Percentiles rank a stretch among this genome's conserved stretches.
phyloP scores from a whole-genome alignment of 2,888 invertebrate species.

The Trypoxylon attenuatum region DNA sequence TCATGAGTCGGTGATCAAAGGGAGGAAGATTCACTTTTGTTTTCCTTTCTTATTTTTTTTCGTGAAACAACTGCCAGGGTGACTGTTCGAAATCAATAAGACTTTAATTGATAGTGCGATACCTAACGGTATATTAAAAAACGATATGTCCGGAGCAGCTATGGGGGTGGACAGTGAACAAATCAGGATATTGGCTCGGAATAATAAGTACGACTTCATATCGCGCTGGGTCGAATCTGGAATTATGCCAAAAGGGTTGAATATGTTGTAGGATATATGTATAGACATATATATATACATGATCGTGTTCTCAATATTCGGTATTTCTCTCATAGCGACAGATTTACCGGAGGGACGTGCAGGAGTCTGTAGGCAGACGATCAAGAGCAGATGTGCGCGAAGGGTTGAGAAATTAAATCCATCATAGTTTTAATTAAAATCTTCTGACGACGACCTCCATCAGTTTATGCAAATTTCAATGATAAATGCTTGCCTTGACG shows the following conservation, averaged over 20 bases:
- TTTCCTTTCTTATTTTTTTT: too few species aligned
- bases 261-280: neutral
- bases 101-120: too few species aligned
- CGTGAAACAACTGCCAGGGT: too few species aligned
- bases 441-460: conserved; percentile 37
- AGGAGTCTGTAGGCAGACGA: conserved; percentile 30
- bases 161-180: neutral
- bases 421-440: conserved; percentile 53
- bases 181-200: neutral
- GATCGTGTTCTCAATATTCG: neutral
- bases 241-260: neutral
- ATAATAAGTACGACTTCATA: neutral
- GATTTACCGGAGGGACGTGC: neutral
- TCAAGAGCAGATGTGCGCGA: conserved; percentile 19
- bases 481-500: conserved; percentile 44
- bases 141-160: neutral
- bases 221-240: neutral
- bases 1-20: too few species aligned
- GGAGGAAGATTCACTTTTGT: too few species aligned
- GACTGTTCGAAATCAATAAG: too few species aligned
- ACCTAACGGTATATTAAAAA: too few species aligned
- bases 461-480: conserved; percentile 51
- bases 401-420: conserved; percentile 44
- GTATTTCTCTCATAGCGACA: neutral
- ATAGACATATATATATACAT: too few species aligned